Percentiles rank a stretch among this genome's conserved stretches.
Evolutionary conservation across 2,113 vertebrate species (phyloP).

Genomic region (Meriones unguiculatus): DNA sequence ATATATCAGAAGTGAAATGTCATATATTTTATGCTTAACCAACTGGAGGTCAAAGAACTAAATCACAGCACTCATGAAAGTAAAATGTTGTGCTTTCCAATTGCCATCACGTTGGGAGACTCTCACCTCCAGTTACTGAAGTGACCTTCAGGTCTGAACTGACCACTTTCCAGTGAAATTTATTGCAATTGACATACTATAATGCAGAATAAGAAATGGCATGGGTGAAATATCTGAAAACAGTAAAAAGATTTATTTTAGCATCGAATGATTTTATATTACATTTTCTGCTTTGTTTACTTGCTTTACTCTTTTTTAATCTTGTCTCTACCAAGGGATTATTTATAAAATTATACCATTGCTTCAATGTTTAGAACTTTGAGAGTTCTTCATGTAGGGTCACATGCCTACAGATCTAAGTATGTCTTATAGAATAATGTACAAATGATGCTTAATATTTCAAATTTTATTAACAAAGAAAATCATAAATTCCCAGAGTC

Average conservation of each 20-base stretch:
- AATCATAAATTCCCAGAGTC: neutral
- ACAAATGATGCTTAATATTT: neutral
- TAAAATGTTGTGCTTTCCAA: conserved; percentile 80
- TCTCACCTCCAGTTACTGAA: conserved; percentile 73
- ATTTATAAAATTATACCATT: neutral
- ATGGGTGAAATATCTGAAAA: conserved; percentile 7
- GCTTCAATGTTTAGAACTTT: neutral
- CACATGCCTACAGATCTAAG: neutral
- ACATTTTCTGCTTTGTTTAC: neutral
- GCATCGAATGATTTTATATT: conserved; percentile 33
- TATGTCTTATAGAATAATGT: neutral
- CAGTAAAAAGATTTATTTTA: neutral
- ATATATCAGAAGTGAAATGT: conserved; percentile 76
- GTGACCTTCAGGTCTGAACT: conserved; percentile 75
- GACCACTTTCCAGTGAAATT: conserved; percentile 76
- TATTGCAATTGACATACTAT: neutral
- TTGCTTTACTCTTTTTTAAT: neutral
- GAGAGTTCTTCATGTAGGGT: neutral
- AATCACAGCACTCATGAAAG: conserved; percentile 79
- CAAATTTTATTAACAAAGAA: neutral
- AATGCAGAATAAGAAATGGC: conserved; percentile 11
- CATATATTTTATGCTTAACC: conserved; percentile 74
- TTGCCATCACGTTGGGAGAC: conserved; percentile 67
- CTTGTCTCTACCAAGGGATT: neutral
- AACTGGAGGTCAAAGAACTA: conserved; percentile 83